Conservation (phyloP, 2,113 vertebrate genomes). For the Solea senegalensis region DNA sequence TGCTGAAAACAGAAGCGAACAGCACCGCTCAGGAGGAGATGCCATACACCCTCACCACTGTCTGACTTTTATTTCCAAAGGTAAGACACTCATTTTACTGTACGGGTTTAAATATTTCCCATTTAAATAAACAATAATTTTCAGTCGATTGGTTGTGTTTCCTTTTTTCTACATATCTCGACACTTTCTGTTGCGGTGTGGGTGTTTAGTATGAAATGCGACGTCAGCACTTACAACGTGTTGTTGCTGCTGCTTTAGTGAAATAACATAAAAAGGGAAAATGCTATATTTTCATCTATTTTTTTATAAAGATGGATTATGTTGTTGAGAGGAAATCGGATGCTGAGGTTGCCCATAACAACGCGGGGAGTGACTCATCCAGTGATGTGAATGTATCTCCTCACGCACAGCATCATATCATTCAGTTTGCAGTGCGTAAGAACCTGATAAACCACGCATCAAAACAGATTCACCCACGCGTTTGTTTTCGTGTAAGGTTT, state of each 20-base stretch:
- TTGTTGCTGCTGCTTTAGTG: not conserved
- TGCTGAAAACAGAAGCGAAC: slow-evolving; percentile 78
- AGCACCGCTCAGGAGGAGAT: slow-evolving; percentile 72
- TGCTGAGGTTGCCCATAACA: slow-evolving; percentile 77
- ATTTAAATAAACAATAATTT: not conserved
- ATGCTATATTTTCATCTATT: not conserved
- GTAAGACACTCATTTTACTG: slow-evolving; percentile 69
- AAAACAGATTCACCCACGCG: slow-evolving; percentile 37
- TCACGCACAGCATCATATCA: slow-evolving; percentile 54
- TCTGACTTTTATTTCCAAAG: slow-evolving; percentile 79
- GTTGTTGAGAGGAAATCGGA: slow-evolving; percentile 40
- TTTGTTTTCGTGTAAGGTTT: not conserved
- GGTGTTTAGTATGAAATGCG: not conserved
- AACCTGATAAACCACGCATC: slow-evolving; percentile 19
- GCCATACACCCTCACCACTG: slow-evolving; percentile 73
- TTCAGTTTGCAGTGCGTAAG: slow-evolving; percentile 47
- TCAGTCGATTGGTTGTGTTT: not conserved
- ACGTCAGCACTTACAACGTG: not conserved
- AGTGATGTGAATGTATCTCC: slow-evolving; percentile 55
- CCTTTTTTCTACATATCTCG: not conserved
- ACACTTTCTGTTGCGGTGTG: not conserved
- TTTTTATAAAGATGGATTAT: slow-evolving; percentile 9
- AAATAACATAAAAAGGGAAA: not conserved
- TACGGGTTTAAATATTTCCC: not conserved
- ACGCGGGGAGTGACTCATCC: slow-evolving; percentile 81